phyloP scores from a whole-genome alignment of 2,113 vertebrate genomes.

The Brachirus orientalis region DNA sequence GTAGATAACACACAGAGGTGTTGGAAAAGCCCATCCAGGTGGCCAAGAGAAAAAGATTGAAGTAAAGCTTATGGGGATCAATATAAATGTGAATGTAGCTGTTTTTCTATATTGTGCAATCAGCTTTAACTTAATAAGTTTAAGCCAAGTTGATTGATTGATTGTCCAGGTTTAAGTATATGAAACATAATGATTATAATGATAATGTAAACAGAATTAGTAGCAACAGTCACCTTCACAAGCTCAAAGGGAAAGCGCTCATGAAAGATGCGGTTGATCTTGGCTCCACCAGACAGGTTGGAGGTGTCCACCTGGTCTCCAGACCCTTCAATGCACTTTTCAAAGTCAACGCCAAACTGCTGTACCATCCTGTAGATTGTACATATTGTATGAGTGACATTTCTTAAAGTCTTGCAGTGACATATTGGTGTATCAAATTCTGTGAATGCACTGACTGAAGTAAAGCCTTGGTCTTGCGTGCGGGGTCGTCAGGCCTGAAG shows the following conservation, averaged over 20 bases:
- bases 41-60: too few relatives aligned
- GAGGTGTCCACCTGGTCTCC: constrained; percentile 96
- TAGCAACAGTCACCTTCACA: constrained; percentile 86
- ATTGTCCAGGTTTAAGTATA: too few relatives aligned
- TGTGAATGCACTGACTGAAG: constrained; percentile 83
- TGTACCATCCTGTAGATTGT: constrained; percentile 89
- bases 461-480: constrained; percentile 94
- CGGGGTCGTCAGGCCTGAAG: constrained; percentile 93
- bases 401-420: neutral
- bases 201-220: neutral
- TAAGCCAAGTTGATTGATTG: too few relatives aligned
- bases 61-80: too few relatives aligned
- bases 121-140: too few relatives aligned
- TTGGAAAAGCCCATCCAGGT: too few relatives aligned
- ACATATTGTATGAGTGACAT: neutral
- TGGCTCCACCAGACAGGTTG: constrained; percentile 92
- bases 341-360: constrained; percentile 96
- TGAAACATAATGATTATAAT: neutral
- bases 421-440: neutral
- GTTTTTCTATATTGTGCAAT: too few relatives aligned
- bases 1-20: too few relatives aligned
- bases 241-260: constrained; percentile 96
- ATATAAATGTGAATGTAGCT: too few relatives aligned
- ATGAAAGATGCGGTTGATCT: constrained; percentile 97
- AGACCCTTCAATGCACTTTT: constrained; percentile 96